phyloP scores from a whole-genome alignment of 2,113 vertebrate genomes.

The Platysteira castanea region DNA sequence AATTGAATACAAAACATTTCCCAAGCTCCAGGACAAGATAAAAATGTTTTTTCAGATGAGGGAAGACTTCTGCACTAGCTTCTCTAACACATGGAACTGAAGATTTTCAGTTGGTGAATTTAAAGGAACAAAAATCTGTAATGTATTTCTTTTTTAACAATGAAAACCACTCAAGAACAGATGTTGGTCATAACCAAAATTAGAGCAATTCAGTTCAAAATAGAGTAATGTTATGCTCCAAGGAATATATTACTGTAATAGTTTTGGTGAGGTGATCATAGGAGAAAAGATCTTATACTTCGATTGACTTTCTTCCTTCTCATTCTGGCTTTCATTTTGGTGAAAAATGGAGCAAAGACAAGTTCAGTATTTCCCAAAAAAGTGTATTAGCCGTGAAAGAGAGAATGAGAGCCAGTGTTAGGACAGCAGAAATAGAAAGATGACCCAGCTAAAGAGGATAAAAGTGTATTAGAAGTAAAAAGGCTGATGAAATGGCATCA shows the following conservation, averaged over 20 bases:
- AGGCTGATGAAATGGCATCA: background rate
- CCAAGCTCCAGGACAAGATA: background rate
- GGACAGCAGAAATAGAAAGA: background rate
- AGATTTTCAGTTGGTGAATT: constrained; percentile 1
- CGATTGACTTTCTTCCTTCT: background rate
- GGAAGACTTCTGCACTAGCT: background rate
- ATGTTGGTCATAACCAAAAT: constrained; percentile 3
- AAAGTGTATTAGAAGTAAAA: background rate
- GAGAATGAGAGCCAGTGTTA: background rate
- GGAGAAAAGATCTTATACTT: background rate
- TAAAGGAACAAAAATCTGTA: constrained; percentile 6
- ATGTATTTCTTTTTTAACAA: constrained; percentile 20
- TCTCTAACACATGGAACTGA: background rate
- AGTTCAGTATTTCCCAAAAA: background rate
- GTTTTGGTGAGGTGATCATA: background rate
- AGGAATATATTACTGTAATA: background rate
- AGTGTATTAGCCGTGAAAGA: background rate
- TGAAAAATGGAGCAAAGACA: background rate
- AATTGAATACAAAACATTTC: background rate
- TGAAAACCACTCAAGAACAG: background rate
- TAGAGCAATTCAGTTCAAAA: constrained; percentile 11
- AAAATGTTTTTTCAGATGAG: background rate
- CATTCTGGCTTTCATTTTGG: constrained; percentile 15
- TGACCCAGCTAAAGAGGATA: background rate
- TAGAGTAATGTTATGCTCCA: background rate